Base-by-base conservation (phyloP, 2,888 invertebrate species). In the Latrodectus elegans region DNA sequence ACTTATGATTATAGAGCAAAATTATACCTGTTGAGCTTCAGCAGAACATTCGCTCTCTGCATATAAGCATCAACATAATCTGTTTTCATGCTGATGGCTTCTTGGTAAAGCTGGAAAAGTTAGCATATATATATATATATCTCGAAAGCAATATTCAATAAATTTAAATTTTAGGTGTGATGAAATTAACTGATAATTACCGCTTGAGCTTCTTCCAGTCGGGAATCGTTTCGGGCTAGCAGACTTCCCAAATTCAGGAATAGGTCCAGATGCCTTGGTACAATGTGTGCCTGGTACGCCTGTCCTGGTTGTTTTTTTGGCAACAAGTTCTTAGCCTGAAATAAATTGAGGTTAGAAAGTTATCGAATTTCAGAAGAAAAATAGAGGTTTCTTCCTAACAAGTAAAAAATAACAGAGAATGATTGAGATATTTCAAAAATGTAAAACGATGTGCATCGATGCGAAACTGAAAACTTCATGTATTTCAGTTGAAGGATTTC, bases 1-100 rank as follows among this genome's bases (percentile, higher is more conserved):
- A 22, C 22, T 1, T 3, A 38, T 4, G 4, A 38, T 3, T 38
- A 38, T 38, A 6, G 38, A 38, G 6, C 38, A 38, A 38, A 3
- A 38, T 6, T 38, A 38, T 53, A 78, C 78, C 78, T 95, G 93
- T 98, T 98, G 91, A 98, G 93, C 93, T 97, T 98, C 92, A 99
- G 96, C 90, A 98, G 94, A 91, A 99, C 96, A 93, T 98, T 98
- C 0, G 98, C 98, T 84, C 98, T 95, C 93, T 99, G 98, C 90
- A 99, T 98, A 92, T 98, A 98, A 11, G 98, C 99, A 92, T 97
- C 96, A 0, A 97, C 95, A 92, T 98, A 97, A 93, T 99, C 98
- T 0, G 97, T 95, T 90, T 98, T 94, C 98, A 99, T 99, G 92
- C 97, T 97, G 90, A 99, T 98, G 14, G 98, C 98, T 92, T 97